phyloP scores from a whole-genome alignment of 2,113 vertebrate species.

The Fregata magnificens region DNA sequence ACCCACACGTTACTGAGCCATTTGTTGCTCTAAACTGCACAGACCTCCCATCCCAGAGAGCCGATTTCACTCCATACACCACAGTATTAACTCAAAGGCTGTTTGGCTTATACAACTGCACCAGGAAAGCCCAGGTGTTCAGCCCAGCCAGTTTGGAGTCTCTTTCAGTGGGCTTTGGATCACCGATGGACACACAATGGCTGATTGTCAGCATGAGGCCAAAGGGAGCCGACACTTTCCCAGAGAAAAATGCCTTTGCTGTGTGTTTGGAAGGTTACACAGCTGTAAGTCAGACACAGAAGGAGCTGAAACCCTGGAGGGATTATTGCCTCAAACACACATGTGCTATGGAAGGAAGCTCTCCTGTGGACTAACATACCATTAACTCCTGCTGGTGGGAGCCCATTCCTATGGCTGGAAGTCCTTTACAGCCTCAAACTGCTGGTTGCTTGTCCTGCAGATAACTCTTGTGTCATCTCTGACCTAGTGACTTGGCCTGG shows the following conservation, averaged over 20 bases:
- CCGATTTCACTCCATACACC: background rate
- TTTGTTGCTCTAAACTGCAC: background rate
- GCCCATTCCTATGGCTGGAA: background rate
- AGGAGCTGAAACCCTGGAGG: slow-evolving; percentile 28
- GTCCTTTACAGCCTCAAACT: background rate
- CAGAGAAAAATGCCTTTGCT: slow-evolving; percentile 50
- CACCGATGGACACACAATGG: background rate
- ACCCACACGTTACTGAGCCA: background rate
- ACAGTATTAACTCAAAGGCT: background rate
- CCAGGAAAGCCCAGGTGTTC: slow-evolving; percentile 12
- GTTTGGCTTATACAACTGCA: background rate
- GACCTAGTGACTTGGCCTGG: background rate
- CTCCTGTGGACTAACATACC: background rate
- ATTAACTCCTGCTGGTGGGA: slow-evolving; percentile 55
- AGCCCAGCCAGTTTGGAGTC: background rate
- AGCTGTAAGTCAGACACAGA: slow-evolving; percentile 27
- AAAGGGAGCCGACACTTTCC: slow-evolving; percentile 25
- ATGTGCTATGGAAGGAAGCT: slow-evolving; percentile 14
- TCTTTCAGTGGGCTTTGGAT: background rate
- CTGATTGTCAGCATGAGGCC: background rate
- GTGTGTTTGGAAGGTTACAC: slow-evolving; percentile 16
- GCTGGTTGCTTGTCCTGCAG: background rate
- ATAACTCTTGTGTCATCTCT: background rate
- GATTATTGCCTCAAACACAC: background rate
- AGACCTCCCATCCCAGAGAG: background rate